Evolutionary conservation across 2,113 vertebrate species (phyloP).

Genomic region (Anolis sagrei): DNA sequence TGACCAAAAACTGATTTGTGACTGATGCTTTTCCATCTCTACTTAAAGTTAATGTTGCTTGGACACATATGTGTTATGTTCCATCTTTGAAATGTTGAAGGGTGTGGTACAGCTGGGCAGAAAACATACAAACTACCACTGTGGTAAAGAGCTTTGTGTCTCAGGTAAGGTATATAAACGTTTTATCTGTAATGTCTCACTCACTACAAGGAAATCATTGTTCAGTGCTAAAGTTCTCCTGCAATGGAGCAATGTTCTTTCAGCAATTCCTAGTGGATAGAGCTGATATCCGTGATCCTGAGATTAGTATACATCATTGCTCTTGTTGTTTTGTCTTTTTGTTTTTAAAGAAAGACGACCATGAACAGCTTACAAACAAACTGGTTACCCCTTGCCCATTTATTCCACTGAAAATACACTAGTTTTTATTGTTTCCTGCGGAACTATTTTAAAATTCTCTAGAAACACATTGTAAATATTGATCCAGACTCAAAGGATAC

Average conservation of each 20-base stretch:
- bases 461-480: background rate
- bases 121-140: background rate
- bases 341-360: background rate
- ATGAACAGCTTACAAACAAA: background rate
- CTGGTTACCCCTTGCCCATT: background rate
- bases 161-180: background rate
- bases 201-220: background rate
- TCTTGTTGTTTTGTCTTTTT: background rate
- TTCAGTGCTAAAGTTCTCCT: background rate
- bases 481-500: background rate
- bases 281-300: background rate
- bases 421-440: constrained; percentile 14
- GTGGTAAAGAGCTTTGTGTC: background rate
- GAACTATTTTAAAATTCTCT: background rate
- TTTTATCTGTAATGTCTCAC: background rate
- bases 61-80: too few relatives aligned
- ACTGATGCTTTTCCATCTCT: too few relatives aligned
- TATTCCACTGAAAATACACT: background rate
- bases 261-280: background rate
- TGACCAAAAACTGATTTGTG: too few relatives aligned
- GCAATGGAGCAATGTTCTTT: background rate
- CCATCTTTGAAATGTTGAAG: too few relatives aligned
- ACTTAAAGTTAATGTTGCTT: too few relatives aligned
- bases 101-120: background rate
- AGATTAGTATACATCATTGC: background rate